A percentile compares a stretch with the other conserved stretches of the same genome.
Evolutionary conservation across 1,140 invertebrate species (phyloP).

Genomic region (Phocides pigmalion): DNA sequence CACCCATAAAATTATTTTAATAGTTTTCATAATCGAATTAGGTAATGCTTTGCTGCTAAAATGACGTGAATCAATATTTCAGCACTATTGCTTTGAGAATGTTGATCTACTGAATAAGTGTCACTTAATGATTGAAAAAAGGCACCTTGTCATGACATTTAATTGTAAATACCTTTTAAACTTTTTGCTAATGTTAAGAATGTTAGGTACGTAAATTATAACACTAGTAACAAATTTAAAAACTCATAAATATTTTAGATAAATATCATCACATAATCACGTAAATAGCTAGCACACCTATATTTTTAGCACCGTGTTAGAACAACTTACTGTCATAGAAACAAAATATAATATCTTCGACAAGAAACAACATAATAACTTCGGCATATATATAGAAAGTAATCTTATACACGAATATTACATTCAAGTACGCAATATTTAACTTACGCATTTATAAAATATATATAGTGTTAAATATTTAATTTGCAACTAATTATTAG

Average conservation of each 20-base stretch:
- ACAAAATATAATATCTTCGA: too few relatives aligned
- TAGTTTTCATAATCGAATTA: conserved; percentile 1
- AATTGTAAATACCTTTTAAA: not conserved
- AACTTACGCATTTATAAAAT: too few relatives aligned
- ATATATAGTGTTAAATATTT: too few relatives aligned
- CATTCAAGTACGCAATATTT: too few relatives aligned
- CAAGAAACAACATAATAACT: too few relatives aligned
- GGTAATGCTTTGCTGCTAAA: not conserved
- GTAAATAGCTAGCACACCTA: too few relatives aligned
- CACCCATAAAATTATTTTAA: conserved; percentile 20
- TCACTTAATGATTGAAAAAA: conserved; percentile 6
- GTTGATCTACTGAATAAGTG: not conserved
- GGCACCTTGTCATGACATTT: conserved; percentile 3
- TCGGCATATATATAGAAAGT: too few relatives aligned
- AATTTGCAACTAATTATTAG: too few relatives aligned
- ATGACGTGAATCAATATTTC: conserved; percentile 14
- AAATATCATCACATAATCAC: too few relatives aligned
- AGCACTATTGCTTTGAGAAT: not conserved
- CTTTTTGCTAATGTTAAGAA: not conserved
- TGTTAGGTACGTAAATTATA: not conserved
- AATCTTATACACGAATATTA: too few relatives aligned
- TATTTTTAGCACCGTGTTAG: too few relatives aligned
- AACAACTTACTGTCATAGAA: too few relatives aligned
- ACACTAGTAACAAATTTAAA: not conserved
- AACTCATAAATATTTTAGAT: not conserved